Evolutionary conservation across 2,113 vertebrate genomes (phyloP).

Genomic region (Chaenocephalus aceratus): DNA sequence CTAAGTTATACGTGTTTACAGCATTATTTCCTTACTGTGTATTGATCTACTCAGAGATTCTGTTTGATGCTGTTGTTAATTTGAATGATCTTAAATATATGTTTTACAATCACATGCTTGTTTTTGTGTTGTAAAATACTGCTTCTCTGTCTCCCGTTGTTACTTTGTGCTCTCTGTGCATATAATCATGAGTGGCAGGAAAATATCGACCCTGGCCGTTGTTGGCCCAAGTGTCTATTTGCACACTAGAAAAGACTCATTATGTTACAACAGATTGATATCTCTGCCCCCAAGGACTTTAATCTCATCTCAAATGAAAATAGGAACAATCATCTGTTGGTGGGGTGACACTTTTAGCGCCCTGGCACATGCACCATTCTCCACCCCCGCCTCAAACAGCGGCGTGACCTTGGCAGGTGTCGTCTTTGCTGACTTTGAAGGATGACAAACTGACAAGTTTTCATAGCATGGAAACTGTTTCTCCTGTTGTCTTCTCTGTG

Average conservation of each 20-base stretch:
- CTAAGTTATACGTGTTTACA: conserved; percentile 3
- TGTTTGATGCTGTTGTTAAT: conserved; percentile 2
- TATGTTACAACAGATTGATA: conserved; percentile 67
- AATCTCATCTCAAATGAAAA: conserved; percentile 68
- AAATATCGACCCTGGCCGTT: conserved; percentile 58
- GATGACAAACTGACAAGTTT: conserved; percentile 50
- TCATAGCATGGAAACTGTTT: conserved; percentile 5
- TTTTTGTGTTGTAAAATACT: conserved; percentile 2
- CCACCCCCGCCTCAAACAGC: conserved; percentile 31
- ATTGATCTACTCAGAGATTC: conserved; percentile 1
- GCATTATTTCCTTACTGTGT: conserved; percentile 8
- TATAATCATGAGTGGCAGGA: conserved; percentile 54
- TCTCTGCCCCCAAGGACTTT: conserved; percentile 60
- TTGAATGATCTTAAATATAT: conserved; percentile 9
- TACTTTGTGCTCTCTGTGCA: conserved; percentile 5
- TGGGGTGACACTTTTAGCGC: conserved; percentile 9
- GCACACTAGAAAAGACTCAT: conserved; percentile 67
- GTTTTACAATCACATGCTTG: background rate
- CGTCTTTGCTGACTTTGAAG: conserved; percentile 51
- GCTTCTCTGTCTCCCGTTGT: background rate
- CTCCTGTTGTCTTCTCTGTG: background rate
- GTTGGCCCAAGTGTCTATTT: conserved; percentile 68
- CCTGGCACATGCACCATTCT: background rate
- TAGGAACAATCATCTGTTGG: conserved; percentile 63
- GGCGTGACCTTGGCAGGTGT: conserved; percentile 62